Evolutionary conservation across 2,797 vertebrate species (phyloP).

Genomic region (Knipowitschia caucasica): DNA sequence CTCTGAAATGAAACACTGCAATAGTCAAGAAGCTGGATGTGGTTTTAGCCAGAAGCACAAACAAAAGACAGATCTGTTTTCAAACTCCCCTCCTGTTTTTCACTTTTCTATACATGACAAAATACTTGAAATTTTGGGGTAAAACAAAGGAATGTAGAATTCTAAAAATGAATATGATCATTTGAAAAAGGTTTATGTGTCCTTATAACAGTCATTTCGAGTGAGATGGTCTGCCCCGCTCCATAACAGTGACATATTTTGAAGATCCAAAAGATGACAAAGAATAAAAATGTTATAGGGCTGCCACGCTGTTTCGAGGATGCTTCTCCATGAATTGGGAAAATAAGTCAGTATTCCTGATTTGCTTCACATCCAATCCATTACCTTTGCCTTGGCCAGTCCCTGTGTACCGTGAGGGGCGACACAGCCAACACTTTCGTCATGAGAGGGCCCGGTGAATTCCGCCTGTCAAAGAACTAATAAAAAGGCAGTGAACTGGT

Average conservation of each 20-base stretch:
- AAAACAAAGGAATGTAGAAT: slow-evolving; percentile 77
- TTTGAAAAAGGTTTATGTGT: slow-evolving; percentile 72
- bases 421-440: slow-evolving; percentile 52
- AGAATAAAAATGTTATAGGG: slow-evolving; percentile 71
- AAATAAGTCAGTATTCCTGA: slow-evolving; percentile 73
- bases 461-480: slow-evolving; percentile 70
- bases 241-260: slow-evolving; percentile 42
- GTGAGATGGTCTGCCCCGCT: slow-evolving; percentile 57
- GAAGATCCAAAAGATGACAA: slow-evolving; percentile 65
- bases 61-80: slow-evolving; percentile 68
- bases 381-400: slow-evolving; percentile 59
- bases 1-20: slow-evolving; percentile 80
- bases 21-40: slow-evolving; percentile 79
- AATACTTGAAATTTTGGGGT: slow-evolving; percentile 73
- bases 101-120: slow-evolving; percentile 76
- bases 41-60: slow-evolving; percentile 70
- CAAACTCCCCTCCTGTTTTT: slow-evolving; percentile 63
- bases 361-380: slow-evolving; percentile 66
- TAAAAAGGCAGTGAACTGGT: slow-evolving; percentile 77
- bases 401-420: slow-evolving; percentile 62
- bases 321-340: slow-evolving; percentile 63
- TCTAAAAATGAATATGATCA: slow-evolving; percentile 68
- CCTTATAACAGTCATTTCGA: slow-evolving; percentile 74
- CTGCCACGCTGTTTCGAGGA: slow-evolving; percentile 70
- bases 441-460: slow-evolving; percentile 67